A percentile compares a stretch with the other conserved stretches of the same genome.
phyloP scores from a whole-genome alignment of 2,797 vertebrate genomes.

The Micropoecilia bifurca region DNA sequence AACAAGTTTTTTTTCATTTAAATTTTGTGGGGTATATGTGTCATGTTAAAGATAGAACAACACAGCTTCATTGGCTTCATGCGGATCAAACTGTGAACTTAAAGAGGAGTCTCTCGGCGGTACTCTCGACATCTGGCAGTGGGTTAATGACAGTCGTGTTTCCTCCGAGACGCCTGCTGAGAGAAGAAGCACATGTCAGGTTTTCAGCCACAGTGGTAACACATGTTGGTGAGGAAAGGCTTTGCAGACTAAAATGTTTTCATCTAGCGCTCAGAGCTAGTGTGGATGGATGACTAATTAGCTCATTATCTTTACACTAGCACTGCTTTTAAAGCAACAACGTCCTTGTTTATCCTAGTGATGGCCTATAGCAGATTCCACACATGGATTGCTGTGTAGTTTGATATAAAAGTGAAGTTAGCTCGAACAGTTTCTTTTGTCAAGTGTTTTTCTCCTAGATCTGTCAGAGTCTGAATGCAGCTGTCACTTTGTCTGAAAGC shows the following conservation, averaged over 20 bases:
- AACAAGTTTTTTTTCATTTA: no score
- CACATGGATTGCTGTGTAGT: not conserved
- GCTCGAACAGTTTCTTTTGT: slow-evolving; percentile 10
- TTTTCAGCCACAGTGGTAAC: slow-evolving; percentile 19
- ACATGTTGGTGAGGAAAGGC: slow-evolving; percentile 16
- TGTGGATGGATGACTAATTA: slow-evolving; percentile 4
- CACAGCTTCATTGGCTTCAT: not conserved
- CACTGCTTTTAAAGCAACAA: not conserved
- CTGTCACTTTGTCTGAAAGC: slow-evolving; percentile 26
- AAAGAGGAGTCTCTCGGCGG: slow-evolving; percentile 3
- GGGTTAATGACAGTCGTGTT: slow-evolving; percentile 5
- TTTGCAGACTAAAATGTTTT: not conserved
- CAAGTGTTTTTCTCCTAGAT: slow-evolving; percentile 8
- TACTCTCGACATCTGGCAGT: slow-evolving; percentile 19
- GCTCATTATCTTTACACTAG: not conserved
- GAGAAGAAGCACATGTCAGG: slow-evolving; percentile 18
- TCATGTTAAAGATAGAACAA: not conserved
- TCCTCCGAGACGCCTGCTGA: slow-evolving; percentile 19
- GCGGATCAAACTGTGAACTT: not conserved
- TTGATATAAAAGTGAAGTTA: not conserved
- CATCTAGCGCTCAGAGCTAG: not conserved
- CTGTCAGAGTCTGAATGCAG: slow-evolving; percentile 32
- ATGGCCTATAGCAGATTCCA: not conserved
- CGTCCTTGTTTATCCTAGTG: not conserved
- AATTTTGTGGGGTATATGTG: not conserved